A percentile compares a stretch with the other conserved stretches of the same genome.
Evolutionary conservation across 92 coral and sea anemone genomes (phyloP).

Genomic region (Nematostella vectensis): DNA sequence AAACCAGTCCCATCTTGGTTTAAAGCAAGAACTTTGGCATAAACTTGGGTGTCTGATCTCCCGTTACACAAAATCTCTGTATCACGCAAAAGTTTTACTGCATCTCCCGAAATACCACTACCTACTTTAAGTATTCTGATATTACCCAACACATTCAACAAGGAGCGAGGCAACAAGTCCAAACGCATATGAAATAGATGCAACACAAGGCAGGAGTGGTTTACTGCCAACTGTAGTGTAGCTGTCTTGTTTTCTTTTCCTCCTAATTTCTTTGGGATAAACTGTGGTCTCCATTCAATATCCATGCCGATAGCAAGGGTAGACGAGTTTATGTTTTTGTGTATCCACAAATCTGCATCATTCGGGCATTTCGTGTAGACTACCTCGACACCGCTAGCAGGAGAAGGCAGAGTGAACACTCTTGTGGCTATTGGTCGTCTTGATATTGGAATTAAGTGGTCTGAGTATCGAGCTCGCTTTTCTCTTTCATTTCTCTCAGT

Average conservation of each 20-base stretch:
- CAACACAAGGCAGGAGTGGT: conserved; percentile 51
- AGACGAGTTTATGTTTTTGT: conserved; percentile 46
- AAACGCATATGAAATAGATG: conserved; percentile 42
- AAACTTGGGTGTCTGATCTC: conserved; percentile 42
- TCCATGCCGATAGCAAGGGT: conserved; percentile 68
- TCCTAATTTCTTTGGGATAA: conserved; percentile 60
- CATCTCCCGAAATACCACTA: conserved; percentile 62
- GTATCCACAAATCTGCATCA: conserved; percentile 80
- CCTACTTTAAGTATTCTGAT: conserved; percentile 60
- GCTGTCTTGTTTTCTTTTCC: conserved; percentile 82
- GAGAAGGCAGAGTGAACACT: conserved; percentile 38
- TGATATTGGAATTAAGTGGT: too few species aligned
- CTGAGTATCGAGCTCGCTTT: too few species aligned
- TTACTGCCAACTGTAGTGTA: conserved; percentile 69
- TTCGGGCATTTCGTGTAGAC: conserved; percentile 66
- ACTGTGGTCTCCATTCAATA: conserved; percentile 95
- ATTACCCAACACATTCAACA: conserved; percentile 27
- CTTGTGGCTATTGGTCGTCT: too few species aligned
- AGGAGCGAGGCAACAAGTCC: conserved; percentile 35
- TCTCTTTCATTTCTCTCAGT: too few species aligned
- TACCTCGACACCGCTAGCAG: conserved; percentile 35
- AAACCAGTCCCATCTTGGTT: conserved; percentile 29
- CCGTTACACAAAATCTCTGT: conserved; percentile 53
- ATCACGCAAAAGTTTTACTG: conserved; percentile 41
- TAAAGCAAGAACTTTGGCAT: conserved; percentile 34